phyloP scores from a whole-genome alignment of 2,888 invertebrate genomes.

The Parapristionchus giblindavisi region DNA sequence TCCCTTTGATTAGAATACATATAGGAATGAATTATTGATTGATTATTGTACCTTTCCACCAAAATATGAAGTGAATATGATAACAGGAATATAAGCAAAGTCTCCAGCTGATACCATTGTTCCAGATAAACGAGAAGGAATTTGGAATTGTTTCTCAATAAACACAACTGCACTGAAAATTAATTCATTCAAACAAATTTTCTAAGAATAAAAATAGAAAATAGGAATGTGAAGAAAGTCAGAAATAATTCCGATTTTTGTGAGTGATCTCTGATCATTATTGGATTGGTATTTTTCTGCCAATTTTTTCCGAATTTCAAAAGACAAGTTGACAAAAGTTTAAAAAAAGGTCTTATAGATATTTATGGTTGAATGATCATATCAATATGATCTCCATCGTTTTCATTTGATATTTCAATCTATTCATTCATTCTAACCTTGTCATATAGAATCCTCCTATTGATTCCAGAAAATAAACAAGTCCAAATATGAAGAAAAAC shows the following conservation, averaged over 20 bases:
- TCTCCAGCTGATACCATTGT: constrained; percentile 69
- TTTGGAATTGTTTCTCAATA: constrained; percentile 69
- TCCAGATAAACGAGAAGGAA: constrained; percentile 65
- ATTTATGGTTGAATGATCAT: background rate
- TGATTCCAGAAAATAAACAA: constrained; percentile 69
- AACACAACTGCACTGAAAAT: constrained; percentile 65
- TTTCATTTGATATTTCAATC: background rate
- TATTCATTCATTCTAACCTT: constrained; percentile 48
- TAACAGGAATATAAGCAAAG: constrained; percentile 68
- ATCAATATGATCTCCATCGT: background rate
- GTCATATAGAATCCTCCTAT: constrained; percentile 70
- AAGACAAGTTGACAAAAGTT: too few species aligned
- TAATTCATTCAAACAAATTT: background rate
- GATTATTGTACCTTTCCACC: constrained; percentile 59
- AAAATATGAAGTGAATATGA: constrained; percentile 67
- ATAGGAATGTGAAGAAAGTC: background rate
- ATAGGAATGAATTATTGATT: background rate
- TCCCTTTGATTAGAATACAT: constrained; percentile 47
- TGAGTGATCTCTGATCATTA: too few species aligned
- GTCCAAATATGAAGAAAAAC: constrained; percentile 64
- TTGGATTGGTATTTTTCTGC: too few species aligned
- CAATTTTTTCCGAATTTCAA: too few species aligned
- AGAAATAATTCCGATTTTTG: too few species aligned
- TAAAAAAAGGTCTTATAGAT: too few species aligned
- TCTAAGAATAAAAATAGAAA: too few species aligned